phyloP scores from a whole-genome alignment of 2,113 vertebrate genomes.

The Neolamprologus cancellatus region DNA sequence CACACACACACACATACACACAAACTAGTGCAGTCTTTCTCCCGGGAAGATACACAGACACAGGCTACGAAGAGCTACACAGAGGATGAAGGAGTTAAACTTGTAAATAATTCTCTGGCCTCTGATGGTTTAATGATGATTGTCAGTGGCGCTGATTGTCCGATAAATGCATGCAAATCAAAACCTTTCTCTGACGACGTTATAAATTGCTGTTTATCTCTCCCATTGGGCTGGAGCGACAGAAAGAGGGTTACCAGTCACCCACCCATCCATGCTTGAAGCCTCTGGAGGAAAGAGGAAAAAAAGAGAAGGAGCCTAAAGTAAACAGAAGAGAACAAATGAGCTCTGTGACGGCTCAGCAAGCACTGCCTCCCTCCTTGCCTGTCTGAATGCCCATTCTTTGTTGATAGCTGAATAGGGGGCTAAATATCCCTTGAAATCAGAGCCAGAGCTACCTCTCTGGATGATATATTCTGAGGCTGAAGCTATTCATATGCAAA shows the following conservation, averaged over 20 bases:
- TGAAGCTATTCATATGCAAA: conserved; percentile 79
- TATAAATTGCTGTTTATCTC: conserved; percentile 51
- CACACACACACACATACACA: not conserved
- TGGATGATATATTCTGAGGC: conserved; percentile 63
- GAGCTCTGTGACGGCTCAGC: conserved; percentile 70
- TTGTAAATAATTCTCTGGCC: conserved; percentile 13
- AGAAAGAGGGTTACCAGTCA: conserved; percentile 49
- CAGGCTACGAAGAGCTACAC: not conserved
- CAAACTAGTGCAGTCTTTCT: not conserved
- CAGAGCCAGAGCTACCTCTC: conserved; percentile 63
- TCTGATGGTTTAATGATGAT: conserved; percentile 18
- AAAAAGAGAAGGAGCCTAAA: conserved; percentile 66
- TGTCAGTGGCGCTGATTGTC: conserved; percentile 45
- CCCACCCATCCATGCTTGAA: conserved; percentile 64
- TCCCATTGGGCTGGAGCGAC: conserved; percentile 40
- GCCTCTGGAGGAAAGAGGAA: conserved; percentile 64
- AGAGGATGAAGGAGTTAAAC: not conserved
- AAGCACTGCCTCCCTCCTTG: conserved; percentile 56
- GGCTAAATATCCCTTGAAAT: conserved; percentile 77
- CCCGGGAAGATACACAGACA: not conserved
- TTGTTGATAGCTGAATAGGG: conserved; percentile 77
- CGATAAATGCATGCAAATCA: conserved; percentile 57
- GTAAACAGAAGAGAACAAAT: conserved; percentile 81
- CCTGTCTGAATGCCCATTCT: conserved; percentile 62
- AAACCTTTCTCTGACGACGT: conserved; percentile 37